Percentiles rank a stretch among this genome's conserved stretches.
Evolutionary conservation across 2,797 vertebrate species (phyloP).

Genomic region (Oryzias sinensis): DNA sequence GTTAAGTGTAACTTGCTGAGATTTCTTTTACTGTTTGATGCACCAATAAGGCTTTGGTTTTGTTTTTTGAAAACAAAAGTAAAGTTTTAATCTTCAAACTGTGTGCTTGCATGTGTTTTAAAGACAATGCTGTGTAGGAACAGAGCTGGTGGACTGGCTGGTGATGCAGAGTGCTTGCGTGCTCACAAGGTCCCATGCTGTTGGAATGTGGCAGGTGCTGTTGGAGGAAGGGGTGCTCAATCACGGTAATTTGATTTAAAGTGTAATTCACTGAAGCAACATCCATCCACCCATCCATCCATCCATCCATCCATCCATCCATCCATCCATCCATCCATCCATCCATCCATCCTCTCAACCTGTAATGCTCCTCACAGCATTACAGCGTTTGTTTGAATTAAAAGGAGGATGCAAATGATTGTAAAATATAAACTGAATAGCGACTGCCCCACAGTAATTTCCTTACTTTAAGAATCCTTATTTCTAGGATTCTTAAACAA

Average conservation of each 20-base stretch:
- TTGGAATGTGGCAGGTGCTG: constrained; percentile 97
- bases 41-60: not conserved
- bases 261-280: not conserved
- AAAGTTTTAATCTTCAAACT: constrained; percentile 1
- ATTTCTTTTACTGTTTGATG: not conserved
- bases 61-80: not conserved
- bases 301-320: too few species aligned
- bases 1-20: not conserved
- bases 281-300: too few species aligned
- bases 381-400: constrained; percentile 4
- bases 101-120: constrained; percentile 29
- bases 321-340: too few species aligned
- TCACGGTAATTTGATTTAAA: constrained; percentile 78
- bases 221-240: constrained; percentile 94
- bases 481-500: not conserved
- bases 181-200: constrained; percentile 91
- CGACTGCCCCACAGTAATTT: too few species aligned
- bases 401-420: not conserved
- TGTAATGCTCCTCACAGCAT: too few species aligned
- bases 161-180: constrained; percentile 94
- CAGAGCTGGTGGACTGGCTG: constrained; percentile 96
- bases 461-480: too few species aligned
- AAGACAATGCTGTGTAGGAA: constrained; percentile 97
- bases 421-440: too few species aligned
- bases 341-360: too few species aligned